These are phyloP conservation scores for Erynnis tages DNA, from an alignment of 2,888 invertebrate species.

Conservation along the genomic window DNA sequence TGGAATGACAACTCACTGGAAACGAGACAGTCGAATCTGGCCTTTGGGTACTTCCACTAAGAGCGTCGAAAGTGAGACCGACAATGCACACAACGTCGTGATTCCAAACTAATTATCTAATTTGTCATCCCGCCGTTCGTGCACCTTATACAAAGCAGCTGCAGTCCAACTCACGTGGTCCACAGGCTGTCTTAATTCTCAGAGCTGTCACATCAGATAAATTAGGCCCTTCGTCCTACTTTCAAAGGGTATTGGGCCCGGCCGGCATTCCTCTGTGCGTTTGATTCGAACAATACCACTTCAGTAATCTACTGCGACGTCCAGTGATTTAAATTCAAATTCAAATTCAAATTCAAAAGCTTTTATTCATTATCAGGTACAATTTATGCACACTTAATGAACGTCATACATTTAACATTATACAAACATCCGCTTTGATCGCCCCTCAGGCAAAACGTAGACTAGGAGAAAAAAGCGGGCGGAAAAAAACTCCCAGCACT, in stretches of 20 bases:
- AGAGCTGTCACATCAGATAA: conserved; percentile 61
- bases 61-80: conserved; percentile 34
- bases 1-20: too few relatives aligned
- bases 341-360: conserved; percentile 20
- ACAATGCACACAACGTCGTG: conserved; percentile 42
- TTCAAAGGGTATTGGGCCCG: conserved; percentile 52
- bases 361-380: too few relatives aligned
- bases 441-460: too few relatives aligned
- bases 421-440: too few relatives aligned
- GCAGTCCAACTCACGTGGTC: conserved; percentile 38
- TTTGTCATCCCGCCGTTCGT: conserved; percentile 56
- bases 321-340: conserved; percentile 21
- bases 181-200: conserved; percentile 45
- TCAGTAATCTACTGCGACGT: conserved; percentile 24
- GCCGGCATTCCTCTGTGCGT: conserved; percentile 56
- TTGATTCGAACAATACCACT: conserved; percentile 27
- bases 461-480: too few relatives aligned
- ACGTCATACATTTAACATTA: too few relatives aligned
- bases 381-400: too few relatives aligned
- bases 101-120: conserved; percentile 59
- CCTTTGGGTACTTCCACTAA: conserved; percentile 36
- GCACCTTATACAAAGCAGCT: conserved; percentile 40
- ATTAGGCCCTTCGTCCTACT: conserved; percentile 54
- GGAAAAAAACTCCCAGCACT: too few relatives aligned
- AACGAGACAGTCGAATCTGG: conserved; percentile 29